Base-by-base conservation (phyloP, 2,888 invertebrate genomes). In the Cantharis nigra region DNA sequence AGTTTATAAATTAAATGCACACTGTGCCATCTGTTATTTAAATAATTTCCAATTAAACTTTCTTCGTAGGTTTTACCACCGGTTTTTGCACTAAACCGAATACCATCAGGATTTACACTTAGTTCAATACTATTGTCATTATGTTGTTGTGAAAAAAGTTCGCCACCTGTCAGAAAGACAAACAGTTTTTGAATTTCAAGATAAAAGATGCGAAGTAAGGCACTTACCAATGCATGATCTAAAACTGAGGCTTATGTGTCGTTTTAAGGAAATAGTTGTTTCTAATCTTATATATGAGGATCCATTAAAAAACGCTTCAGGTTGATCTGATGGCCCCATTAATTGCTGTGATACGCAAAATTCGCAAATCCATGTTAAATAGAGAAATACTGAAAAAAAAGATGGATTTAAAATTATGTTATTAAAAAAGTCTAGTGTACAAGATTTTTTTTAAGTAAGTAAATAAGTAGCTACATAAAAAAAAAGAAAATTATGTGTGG, bases 281-380 rank as follows among this genome's bases (percentile, higher is more conserved):
- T 91, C 89, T 81, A 96, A 90, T 85, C 93, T 91, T 81, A 96
- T 91, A 87, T 93, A 95, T 18, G 95, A 92, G 84, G 94, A 93
- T 83, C 95, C 94, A 89, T 96, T 95, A 89, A 96, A 95, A 88
- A 94, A 96, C 69, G 95, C 96, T 89, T 96, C 96, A 75, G 94
- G 92, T 75, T 92, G 90, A 82, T 92, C 91, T 72, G 92, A 91
- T 76, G 91, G 91, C 14, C 91, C 91, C 75, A 84, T 81, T 76
- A 79, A 81, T 71, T 80, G 78, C 69, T 70, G 70, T 10, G 64
- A 69, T 64, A 10, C 10, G 20, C 33, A 62, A 3, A 72, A 75
- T n/a, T 69, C 64, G 28, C 30, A 75, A 63, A 78, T 72, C 72
- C 72, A 78, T 30, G 64, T 18, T 69, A 78, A 28, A 67, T 75